Base-by-base conservation (phyloP, 2,888 invertebrate species). In the Agrochola lychnidis region DNA sequence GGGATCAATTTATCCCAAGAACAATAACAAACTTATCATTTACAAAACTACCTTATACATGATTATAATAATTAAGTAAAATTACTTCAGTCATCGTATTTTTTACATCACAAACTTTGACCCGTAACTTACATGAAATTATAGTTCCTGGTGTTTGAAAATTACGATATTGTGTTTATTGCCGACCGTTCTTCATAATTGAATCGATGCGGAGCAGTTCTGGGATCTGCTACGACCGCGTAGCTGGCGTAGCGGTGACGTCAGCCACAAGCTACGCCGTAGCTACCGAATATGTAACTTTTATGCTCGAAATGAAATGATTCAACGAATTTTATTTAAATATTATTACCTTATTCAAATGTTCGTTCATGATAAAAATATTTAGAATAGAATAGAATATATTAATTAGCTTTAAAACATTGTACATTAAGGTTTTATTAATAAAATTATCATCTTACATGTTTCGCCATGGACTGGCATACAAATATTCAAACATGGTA, bases 251-350 rank as follows among this genome's bases (percentile, higher is more conserved):
- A 83, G 83, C 64, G 64, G 30, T 73, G 61, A 62, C 63, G 68
- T 83, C 79, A 73, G 16, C 73, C 19, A 73, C 83, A 72, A 42
- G 78, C 79, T 80, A 82, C 66, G 53, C 48, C 68, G 64, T 78
- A 72, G 69, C 73, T 25, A 48, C 59, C 56, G 61, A 64, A 82
- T 56, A 9, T 69, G 16, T 9, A n/a, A 59, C 42, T 36, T 53
- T 61, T 51, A 48, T 80, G 48, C 51, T 19, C 9, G 5, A 25
- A 48, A 19, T 4, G 56, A 72, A 40, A 67, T 19, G 1, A 19
- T 68, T 57, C 25, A n/a, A 48, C 9, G 5, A 56, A 5, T 64
- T 45, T 51, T 12, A 40, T 67, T 30, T 14, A 70, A 72, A 74
- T 22, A n/a, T 16, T 30, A 22, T n/a, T n/a, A n/a, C 12, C 9